Percentiles rank a stretch among this genome's conserved stretches.
phyloP scores from a whole-genome alignment of 2,113 vertebrate genomes.

The Merops nubicus region DNA sequence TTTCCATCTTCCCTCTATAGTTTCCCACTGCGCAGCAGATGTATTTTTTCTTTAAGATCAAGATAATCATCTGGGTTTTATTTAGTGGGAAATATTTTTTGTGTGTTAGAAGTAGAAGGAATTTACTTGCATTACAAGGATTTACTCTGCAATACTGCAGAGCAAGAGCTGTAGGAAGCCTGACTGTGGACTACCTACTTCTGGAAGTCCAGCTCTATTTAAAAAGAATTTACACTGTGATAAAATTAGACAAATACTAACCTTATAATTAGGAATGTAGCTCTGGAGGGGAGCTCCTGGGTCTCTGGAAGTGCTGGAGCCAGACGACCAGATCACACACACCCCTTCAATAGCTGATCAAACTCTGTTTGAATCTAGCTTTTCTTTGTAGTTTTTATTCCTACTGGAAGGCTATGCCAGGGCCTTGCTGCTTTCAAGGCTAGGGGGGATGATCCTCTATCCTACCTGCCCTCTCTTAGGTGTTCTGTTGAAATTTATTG shows the following conservation, averaged over 20 bases:
- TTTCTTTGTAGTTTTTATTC: neutral
- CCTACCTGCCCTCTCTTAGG: neutral
- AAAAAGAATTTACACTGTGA: neutral
- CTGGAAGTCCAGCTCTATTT: neutral
- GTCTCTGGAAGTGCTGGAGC: neutral
- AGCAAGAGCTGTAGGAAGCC: neutral
- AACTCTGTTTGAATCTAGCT: neutral
- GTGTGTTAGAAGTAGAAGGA: neutral
- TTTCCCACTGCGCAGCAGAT: neutral
- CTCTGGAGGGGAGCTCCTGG: neutral
- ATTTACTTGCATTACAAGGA: neutral
- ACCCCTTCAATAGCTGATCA: neutral
- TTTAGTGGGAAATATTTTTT: neutral
- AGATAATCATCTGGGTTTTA: neutral
- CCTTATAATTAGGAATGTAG: neutral
- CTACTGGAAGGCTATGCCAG: neutral
- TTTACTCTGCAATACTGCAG: neutral
- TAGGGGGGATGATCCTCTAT: neutral
- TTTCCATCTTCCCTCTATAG: neutral
- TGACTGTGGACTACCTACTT: neutral
- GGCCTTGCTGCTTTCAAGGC: neutral
- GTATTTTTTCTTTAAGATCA: neutral
- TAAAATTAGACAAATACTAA: neutral
- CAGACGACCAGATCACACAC: neutral
- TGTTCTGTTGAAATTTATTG: neutral